These are phyloP conservation scores for Thyatira batis DNA, from an alignment of 2,888 invertebrate genomes.

Conservation along the genomic window DNA sequence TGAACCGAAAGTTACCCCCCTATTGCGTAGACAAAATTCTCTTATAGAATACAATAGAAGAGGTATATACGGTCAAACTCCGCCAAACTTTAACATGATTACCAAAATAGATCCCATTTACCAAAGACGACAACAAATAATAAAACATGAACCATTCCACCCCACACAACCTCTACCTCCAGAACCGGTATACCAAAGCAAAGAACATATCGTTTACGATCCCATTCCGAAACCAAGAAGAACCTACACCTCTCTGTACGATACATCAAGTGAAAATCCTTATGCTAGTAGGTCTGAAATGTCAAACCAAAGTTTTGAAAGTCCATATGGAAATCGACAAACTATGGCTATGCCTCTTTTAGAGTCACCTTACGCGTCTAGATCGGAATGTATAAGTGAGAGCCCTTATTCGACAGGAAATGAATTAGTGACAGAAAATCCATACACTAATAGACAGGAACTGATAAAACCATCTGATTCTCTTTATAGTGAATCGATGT, in stretches of 20 bases:
- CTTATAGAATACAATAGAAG: constrained; percentile 78
- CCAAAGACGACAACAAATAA: constrained; percentile 76
- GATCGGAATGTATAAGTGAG: constrained; percentile 49
- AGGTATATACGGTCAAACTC: constrained; percentile 73
- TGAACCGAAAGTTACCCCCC: constrained; percentile 80
- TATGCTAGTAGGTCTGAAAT: constrained; percentile 70
- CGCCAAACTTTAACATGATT: constrained; percentile 77
- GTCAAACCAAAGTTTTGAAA: constrained; percentile 72
- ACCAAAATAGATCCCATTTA: constrained; percentile 82
- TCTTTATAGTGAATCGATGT: constrained; percentile 68
- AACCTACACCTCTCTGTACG: constrained; percentile 74
- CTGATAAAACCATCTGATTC: constrained; percentile 61
- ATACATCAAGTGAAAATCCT: constrained; percentile 73
- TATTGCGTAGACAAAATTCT: constrained; percentile 79
- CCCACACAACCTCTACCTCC: constrained; percentile 79
- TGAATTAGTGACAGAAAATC: constrained; percentile 46
- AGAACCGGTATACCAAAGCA: constrained; percentile 79
- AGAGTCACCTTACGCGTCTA: constrained; percentile 62
- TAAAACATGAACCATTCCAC: constrained; percentile 76
- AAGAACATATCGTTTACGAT: constrained; percentile 75
- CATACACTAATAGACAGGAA: constrained; percentile 57
- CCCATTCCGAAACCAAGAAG: constrained; percentile 78
- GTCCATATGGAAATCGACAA: constrained; percentile 68
- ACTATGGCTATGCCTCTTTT: constrained; percentile 67
- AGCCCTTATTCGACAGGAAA: constrained; percentile 46